Evolutionary conservation across 2,888 invertebrate genomes (phyloP).

Genomic region (Oxytorus armatus): DNA sequence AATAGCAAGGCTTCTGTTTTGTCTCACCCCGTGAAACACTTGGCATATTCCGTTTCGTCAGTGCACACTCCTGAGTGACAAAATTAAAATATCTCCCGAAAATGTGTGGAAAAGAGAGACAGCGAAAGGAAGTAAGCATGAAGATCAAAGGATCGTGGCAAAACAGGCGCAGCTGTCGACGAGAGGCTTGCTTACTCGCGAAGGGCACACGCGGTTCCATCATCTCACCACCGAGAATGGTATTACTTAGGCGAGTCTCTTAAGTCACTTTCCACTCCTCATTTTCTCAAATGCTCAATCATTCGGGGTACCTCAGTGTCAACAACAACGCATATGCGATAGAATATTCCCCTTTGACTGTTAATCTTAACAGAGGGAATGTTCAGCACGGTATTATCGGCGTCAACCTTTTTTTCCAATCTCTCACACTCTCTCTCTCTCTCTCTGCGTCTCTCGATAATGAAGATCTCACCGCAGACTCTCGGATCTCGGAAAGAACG

Average conservation of each 20-base stretch:
- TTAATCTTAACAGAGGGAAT: constrained; percentile 1
- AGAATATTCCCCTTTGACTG: constrained; percentile 6
- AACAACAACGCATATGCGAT: background rate
- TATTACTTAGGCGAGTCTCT: constrained; percentile 58
- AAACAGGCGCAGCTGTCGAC: constrained; percentile 60
- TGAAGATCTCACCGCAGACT: constrained; percentile 58
- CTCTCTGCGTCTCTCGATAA: constrained; percentile 14
- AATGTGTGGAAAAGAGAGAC: constrained; percentile 55
- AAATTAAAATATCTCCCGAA: constrained; percentile 54
- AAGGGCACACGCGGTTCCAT: constrained; percentile 35
- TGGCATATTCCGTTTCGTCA: constrained; percentile 39
- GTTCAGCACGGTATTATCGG: constrained; percentile 54
- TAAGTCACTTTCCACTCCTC: constrained; percentile 53
- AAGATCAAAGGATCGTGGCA: constrained; percentile 62
- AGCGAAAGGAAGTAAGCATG: constrained; percentile 51
- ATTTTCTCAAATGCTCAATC: constrained; percentile 64
- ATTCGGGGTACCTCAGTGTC: constrained; percentile 16
- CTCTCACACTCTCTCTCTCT: constrained; percentile 38
- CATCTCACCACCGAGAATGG: constrained; percentile 40
- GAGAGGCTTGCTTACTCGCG: constrained; percentile 34
- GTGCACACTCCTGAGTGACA: constrained; percentile 45
- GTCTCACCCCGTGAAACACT: constrained; percentile 23
- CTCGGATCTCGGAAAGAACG: constrained; percentile 38
- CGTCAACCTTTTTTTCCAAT: constrained; percentile 46
- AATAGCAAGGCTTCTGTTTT: constrained; percentile 1